Percentiles rank a stretch among this genome's conserved stretches.
Evolutionary conservation across 2,797 vertebrate genomes (phyloP).

Genomic region (Alosa sapidissima): DNA sequence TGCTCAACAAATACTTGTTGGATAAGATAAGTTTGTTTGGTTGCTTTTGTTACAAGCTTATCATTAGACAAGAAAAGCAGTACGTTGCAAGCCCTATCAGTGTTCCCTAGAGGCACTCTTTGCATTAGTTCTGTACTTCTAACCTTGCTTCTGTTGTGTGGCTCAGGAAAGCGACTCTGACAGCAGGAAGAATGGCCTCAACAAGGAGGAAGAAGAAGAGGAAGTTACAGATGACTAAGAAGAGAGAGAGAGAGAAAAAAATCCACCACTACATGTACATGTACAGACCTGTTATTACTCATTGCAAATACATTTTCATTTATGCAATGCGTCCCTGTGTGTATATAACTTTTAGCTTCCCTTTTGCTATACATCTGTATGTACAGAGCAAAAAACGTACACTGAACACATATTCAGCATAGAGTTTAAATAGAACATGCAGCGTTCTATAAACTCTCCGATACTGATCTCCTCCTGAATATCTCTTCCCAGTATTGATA

Average conservation of each 20-base stretch:
- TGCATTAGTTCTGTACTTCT: background rate
- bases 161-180: slow-evolving; percentile 44
- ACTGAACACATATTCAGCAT: background rate
- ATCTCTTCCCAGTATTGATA: no score
- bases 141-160: slow-evolving; percentile 6
- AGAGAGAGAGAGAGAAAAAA: background rate
- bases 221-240: slow-evolving; percentile 33
- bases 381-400: background rate
- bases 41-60: background rate
- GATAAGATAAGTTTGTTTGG: background rate
- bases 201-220: slow-evolving; percentile 36
- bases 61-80: background rate
- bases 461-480: no score
- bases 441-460: background rate
- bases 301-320: background rate
- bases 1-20: background rate
- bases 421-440: background rate
- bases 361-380: no score
- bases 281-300: background rate
- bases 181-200: slow-evolving; percentile 29
- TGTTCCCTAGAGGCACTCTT: background rate
- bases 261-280: slow-evolving; percentile 13
- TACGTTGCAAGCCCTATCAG: background rate
- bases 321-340: background rate
- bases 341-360: no score